Base-by-base conservation (phyloP, 2,113 vertebrate species). In the Sylvietta virens region DNA sequence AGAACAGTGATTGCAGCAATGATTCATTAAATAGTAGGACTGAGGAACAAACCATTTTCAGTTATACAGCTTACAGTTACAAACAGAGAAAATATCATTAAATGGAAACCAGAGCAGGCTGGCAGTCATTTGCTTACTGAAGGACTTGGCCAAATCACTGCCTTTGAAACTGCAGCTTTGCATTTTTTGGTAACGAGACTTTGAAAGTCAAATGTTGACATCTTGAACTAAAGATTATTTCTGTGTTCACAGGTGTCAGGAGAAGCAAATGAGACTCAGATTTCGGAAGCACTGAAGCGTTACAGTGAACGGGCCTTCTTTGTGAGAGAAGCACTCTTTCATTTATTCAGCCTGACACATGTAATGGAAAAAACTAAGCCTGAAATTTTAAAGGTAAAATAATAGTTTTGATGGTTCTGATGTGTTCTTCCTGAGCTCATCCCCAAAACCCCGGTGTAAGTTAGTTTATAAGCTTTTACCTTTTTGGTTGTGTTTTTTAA, bases 241-340 rank as follows among this genome's bases (percentile, higher is more conserved):
- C 21, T 94, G 7, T 90, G 35, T 92, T 95, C 26, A 42, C 95
- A 99, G 99, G 99, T 99, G 40, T 99, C 99, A 6, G 99, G 99
- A 50, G 99, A 99, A 98, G 99, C 99, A 69, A 99, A 99, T 47
- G 99, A 99, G 97, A 99, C 97, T 31, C 99, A 99, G 97, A 99
- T 99, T 97, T 98, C 99, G 1, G 99, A 99, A 97, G 99, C 99
- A 3, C 92, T 99, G 94, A 99, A 98, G 83, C 98, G 99, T 73
- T 99, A 99, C 97, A 99, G 98, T 23, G 99, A 99, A 91, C 98
- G 99, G 37, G 99, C 99, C 22, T 99, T 99, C 89, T 99, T 99
- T 96, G 99, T 99, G 66, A 98, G 99, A 60, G 99, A 99, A 97
- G 99, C 99, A 62, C 98, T 99, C 37, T 99, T 99, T 91, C 99